Evolutionary conservation across 2,797 vertebrate species (phyloP).

Genomic region (Hephaestus fuliginosus): DNA sequence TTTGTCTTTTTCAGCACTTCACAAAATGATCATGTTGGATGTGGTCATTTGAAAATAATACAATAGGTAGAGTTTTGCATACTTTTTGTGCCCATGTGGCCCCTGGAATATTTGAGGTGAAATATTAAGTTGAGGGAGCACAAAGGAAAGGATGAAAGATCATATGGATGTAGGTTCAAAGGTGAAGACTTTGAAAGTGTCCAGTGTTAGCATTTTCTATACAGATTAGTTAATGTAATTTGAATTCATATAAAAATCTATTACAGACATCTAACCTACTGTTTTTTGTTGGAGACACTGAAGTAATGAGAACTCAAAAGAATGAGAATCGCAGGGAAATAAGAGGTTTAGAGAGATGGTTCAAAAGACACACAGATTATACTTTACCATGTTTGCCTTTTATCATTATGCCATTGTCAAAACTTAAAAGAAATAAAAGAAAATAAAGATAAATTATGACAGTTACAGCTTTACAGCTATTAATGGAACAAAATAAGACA

Average conservation of each 20-base stretch:
- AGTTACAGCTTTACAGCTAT: neutral
- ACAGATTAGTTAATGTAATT: slow-evolving; percentile 7
- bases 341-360: slow-evolving; percentile 49
- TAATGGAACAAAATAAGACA: neutral
- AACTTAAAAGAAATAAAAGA: slow-evolving; percentile 80
- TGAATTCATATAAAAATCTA: neutral
- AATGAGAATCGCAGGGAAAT: slow-evolving; percentile 30
- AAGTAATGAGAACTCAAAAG: slow-evolving; percentile 37
- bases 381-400: slow-evolving; percentile 82
- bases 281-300: slow-evolving; percentile 17
- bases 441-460: slow-evolving; percentile 63
- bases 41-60: neutral
- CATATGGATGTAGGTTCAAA: slow-evolving; percentile 25
- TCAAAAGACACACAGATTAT: slow-evolving; percentile 67
- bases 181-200: slow-evolving; percentile 15
- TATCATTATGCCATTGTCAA: slow-evolving; percentile 80
- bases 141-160: slow-evolving; percentile 48
- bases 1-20: no score
- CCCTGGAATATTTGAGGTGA: slow-evolving; percentile 20
- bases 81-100: slow-evolving; percentile 24
- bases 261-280: slow-evolving; percentile 10
- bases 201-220: neutral
- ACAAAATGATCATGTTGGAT: neutral
- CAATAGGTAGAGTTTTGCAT: neutral
- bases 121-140: slow-evolving; percentile 20